Percentiles rank a stretch among this genome's conserved stretches.
Evolutionary conservation across 2,113 vertebrate genomes (phyloP).

Genomic region (Oncorhynchus kisutch): DNA sequence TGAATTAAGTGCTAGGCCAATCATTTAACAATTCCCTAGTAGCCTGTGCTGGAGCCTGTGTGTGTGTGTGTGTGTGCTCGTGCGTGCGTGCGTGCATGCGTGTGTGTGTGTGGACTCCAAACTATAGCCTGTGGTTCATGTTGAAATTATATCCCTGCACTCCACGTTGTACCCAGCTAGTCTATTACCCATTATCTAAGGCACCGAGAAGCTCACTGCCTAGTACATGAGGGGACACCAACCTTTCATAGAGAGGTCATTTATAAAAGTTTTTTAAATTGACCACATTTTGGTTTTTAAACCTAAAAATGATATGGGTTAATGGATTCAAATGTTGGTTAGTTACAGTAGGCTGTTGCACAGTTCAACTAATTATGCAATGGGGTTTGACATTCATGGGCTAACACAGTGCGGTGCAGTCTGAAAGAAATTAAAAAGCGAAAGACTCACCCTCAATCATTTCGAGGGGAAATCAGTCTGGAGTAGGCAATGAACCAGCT

Average conservation of each 20-base stretch:
- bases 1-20: slow-evolving; percentile 85
- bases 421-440: neutral
- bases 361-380: neutral
- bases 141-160: slow-evolving; percentile 87
- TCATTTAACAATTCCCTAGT: slow-evolving; percentile 85
- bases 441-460: neutral
- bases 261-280: neutral
- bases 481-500: neutral
- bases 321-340: neutral
- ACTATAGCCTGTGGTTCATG: slow-evolving; percentile 81
- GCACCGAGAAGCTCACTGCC: neutral
- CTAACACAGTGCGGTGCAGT: neutral
- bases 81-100: neutral
- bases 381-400: neutral
- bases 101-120: too few species aligned
- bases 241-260: neutral
- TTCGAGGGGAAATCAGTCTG: neutral
- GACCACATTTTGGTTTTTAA: neutral
- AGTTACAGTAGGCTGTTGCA: neutral
- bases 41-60: slow-evolving; percentile 25
- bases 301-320: neutral
- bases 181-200: slow-evolving; percentile 67
- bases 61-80: slow-evolving; percentile 16
- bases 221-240: neutral
- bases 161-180: slow-evolving; percentile 81